A percentile compares a stretch with the other conserved stretches of the same genome.
Evolutionary conservation across 2,888 invertebrate species (phyloP).

Genomic region (Agrotis ipsilon): DNA sequence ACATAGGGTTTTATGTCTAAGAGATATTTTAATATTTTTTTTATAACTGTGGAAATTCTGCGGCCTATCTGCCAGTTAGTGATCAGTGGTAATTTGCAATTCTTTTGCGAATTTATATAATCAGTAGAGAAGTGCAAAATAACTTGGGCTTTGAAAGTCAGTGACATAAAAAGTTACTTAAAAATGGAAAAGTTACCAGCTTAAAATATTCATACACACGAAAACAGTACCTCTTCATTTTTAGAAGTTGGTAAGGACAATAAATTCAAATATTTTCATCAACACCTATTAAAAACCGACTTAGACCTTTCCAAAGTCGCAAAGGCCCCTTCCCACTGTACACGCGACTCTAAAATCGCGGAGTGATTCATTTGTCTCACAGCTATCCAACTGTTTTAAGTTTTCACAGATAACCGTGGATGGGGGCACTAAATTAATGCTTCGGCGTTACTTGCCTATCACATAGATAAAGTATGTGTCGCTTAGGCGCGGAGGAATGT

Average conservation of each 20-base stretch:
- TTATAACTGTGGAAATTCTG: no score
- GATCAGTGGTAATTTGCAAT: no score
- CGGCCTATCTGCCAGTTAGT: background rate
- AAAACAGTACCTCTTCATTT: no score
- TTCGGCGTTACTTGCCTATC: constrained; percentile 70
- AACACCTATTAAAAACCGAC: constrained; percentile 5
- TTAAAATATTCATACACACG: no score
- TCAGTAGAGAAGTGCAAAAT: no score
- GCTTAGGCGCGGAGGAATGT: constrained; percentile 68
- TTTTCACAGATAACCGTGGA: constrained; percentile 78
- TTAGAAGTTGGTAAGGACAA: no score
- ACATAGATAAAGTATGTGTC: constrained; percentile 69
- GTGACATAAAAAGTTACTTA: no score
- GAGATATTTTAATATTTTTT: no score
- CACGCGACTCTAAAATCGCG: constrained; percentile 73
- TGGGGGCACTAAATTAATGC: constrained; percentile 79
- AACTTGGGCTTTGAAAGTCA: no score
- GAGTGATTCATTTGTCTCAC: constrained; percentile 83
- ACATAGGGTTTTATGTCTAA: no score
- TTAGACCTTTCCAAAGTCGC: background rate
- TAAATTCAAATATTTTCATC: background rate
- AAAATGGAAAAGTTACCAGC: no score
- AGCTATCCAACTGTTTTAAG: constrained; percentile 82
- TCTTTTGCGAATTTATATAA: no score
- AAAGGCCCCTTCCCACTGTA: constrained; percentile 28